Conservation (phyloP, 2,797 vertebrate species). For the Propithecus deckenii region DNA sequence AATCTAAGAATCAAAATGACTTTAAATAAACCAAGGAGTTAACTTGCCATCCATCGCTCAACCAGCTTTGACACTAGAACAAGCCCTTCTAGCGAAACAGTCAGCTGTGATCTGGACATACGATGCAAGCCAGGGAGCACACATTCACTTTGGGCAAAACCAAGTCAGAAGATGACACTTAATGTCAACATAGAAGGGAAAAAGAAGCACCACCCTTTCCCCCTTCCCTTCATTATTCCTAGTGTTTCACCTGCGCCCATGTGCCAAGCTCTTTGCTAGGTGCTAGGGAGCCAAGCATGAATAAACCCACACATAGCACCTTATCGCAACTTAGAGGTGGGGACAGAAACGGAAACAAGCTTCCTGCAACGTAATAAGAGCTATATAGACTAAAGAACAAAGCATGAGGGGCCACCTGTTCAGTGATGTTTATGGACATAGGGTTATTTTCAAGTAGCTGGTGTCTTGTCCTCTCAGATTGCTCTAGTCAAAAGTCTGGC, state of each 20-base stretch:
- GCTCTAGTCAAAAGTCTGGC: conserved; percentile 38
- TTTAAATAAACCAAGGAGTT: conserved; percentile 31
- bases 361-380: not conserved
- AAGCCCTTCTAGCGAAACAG: not conserved
- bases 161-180: not conserved
- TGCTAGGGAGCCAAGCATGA: not conserved
- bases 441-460: conserved; percentile 32
- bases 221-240: not conserved
- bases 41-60: not conserved
- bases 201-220: not conserved
- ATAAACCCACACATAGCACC: not conserved
- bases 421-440: not conserved
- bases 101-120: not conserved
- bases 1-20: not conserved
- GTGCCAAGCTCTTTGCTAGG: not conserved
- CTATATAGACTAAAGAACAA: not conserved
- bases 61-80: not conserved
- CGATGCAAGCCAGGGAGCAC: not conserved
- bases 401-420: not conserved
- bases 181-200: not conserved
- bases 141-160: conserved; percentile 13
- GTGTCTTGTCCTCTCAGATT: conserved; percentile 20
- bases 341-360: not conserved
- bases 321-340: not conserved
- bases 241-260: not conserved